These are phyloP conservation scores for Plagodis pulveraria DNA, from an alignment of 2,888 invertebrate genomes.

Conservation along the genomic window DNA sequence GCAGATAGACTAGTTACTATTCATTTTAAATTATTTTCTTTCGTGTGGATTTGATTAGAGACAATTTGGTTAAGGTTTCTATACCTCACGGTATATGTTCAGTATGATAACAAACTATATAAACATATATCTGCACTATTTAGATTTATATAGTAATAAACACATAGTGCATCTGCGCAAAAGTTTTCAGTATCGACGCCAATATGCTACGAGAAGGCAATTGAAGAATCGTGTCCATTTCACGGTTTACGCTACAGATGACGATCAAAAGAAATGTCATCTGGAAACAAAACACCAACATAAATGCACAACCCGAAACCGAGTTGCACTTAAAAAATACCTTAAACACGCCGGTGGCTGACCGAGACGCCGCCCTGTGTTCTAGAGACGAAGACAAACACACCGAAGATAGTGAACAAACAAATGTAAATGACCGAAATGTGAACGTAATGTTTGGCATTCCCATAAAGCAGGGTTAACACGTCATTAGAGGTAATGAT, in stretches of 20 bases:
- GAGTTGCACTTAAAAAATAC: conserved; percentile 68
- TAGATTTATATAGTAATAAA: too few species aligned
- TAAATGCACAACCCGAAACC: conserved; percentile 69
- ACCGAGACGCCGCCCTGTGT: conserved; percentile 81
- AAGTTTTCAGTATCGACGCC: too few species aligned
- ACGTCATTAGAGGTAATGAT: conserved; percentile 85
- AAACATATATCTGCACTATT: too few species aligned
- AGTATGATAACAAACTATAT: too few species aligned
- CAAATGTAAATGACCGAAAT: conserved; percentile 85
- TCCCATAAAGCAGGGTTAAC: conserved; percentile 85
- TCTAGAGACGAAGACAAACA: conserved; percentile 82
- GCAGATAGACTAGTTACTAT: conserved; percentile 5
- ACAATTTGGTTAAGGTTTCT: too few species aligned
- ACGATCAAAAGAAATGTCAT: conserved; percentile 10
- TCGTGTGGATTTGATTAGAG: neutral
- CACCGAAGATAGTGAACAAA: conserved; percentile 80
- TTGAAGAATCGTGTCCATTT: too few species aligned
- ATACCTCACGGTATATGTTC: too few species aligned
- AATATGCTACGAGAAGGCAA: too few species aligned
- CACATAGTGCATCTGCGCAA: too few species aligned
- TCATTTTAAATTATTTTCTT: neutral
- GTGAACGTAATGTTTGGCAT: conserved; percentile 85
- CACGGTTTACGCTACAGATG: too few species aligned
- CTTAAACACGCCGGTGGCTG: conserved; percentile 73
- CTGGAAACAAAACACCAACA: conserved; percentile 39